A percentile compares a stretch with the other conserved stretches of the same genome.
These are phyloP conservation scores for Orientallactaga bullata DNA, from an alignment of 2,113 vertebrate species.

Conservation along the genomic window DNA sequence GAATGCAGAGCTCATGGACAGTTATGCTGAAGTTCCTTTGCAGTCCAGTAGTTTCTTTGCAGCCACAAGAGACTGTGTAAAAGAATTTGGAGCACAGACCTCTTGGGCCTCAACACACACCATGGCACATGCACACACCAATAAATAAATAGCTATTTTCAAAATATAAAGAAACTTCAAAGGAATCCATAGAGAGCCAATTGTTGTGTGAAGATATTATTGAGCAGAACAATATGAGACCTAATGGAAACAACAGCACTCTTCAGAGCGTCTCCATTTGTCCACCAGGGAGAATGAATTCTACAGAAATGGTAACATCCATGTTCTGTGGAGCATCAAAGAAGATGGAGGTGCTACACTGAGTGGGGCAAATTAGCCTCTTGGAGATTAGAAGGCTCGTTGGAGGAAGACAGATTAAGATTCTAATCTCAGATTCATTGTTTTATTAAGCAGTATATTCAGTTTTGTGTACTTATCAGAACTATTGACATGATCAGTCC, in stretches of 20 bases:
- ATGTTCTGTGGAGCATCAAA: background rate
- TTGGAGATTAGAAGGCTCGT: background rate
- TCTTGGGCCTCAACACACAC: too few species aligned
- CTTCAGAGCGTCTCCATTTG: background rate
- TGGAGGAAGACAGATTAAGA: background rate
- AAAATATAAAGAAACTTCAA: background rate
- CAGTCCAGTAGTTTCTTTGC: too few species aligned
- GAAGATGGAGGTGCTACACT: background rate
- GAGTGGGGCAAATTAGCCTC: background rate
- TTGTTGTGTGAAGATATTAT: background rate
- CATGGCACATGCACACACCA: too few species aligned
- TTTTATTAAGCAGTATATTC: slow-evolving; percentile 15
- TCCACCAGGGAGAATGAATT: background rate
- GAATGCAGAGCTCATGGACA: too few species aligned
- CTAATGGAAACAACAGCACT: background rate
- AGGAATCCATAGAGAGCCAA: background rate
- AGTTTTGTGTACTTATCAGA: background rate
- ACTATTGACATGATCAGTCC: background rate
- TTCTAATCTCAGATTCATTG: background rate
- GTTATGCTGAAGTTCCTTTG: too few species aligned
- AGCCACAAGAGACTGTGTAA: too few species aligned
- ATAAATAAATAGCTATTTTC: too few species aligned
- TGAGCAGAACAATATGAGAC: background rate
- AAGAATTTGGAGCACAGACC: too few species aligned
- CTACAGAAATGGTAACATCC: background rate